A percentile compares a stretch with the other conserved stretches of the same genome.
Conservation (phyloP, 1,140 invertebrate species). For the Oryctes rhinoceros region DNA sequence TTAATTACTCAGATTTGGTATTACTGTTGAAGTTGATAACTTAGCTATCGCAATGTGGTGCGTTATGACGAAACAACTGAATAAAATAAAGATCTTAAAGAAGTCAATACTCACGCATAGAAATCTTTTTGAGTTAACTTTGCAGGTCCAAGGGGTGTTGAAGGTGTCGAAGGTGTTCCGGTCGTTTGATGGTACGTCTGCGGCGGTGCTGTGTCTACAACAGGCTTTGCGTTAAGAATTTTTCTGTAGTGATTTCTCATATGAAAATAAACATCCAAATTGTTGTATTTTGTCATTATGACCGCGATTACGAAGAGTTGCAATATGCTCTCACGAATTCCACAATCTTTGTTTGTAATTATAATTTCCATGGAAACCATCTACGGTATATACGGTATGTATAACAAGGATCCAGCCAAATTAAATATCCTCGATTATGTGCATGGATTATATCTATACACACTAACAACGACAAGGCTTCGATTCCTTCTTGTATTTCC, state of each 20-base stretch:
- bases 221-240: slow-evolving; percentile 40
- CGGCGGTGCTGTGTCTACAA: slow-evolving; percentile 41
- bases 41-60: too few relatives aligned
- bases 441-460: too few relatives aligned
- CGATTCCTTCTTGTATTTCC: too few relatives aligned
- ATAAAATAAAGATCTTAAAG: background rate
- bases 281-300: slow-evolving; percentile 27
- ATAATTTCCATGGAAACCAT: background rate
- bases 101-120: background rate
- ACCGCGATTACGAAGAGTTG: background rate
- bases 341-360: slow-evolving; percentile 1
- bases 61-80: background rate
- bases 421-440: too few relatives aligned
- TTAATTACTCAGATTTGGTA: too few relatives aligned
- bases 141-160: background rate
- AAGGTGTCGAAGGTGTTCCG: background rate
- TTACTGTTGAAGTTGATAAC: too few relatives aligned
- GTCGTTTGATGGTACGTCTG: background rate
- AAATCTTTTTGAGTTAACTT: background rate
- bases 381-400: too few relatives aligned
- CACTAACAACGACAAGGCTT: too few relatives aligned
- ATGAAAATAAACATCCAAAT: slow-evolving; percentile 44
- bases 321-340: background rate
- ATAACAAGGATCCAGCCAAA: too few relatives aligned
- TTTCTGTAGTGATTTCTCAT: slow-evolving; percentile 46